Base-by-base conservation (phyloP, 2,888 invertebrate species). In the Bimastos eiseni region DNA sequence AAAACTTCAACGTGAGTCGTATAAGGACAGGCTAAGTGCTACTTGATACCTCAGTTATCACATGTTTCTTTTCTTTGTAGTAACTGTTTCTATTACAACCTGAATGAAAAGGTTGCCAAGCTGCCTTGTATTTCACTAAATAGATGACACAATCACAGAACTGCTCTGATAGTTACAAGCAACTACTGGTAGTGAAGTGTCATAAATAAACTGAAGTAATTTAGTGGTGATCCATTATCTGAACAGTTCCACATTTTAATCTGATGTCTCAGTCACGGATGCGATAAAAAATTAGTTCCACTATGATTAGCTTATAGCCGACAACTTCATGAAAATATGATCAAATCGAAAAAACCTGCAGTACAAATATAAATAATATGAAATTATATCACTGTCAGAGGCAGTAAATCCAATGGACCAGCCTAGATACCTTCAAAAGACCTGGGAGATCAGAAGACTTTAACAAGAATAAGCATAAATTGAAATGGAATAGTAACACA, bases 401-500 rank as follows among this genome's bases (percentile, higher is more conserved):
- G 13, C n/a, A 70, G n/a, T 70, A 30, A 70, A 70, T 70, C 3
- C 55, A 55, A 24, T 55, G 55, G 55, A 30, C 19, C 11, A 15
- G 19, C 49, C 24, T 24, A 5, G 21, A 49, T 41, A 49, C 21
- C 21, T 17, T 24, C 1, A 49, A 24, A 24, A 49, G 24, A 19
- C 19, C 44, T 44, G 44, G 19, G 44, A 44, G 44, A 44, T 19
- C 44, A 44, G 44, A 44, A 44, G 44, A 24, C 21, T 6, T n/a
- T n/a, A n/a, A n/a, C 17, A 49, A n/a, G 30, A 8, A 70, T n/a
- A 70, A 70, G 8, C 8, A n/a, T 6, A 3, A 6, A 11, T 70
- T n/a, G 6, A 70, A 91, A 91, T 83, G 70, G n/a, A 38, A 33
- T 30, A 24, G 24, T 89, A 38, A 89, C 21, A 89, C 88, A 92